phyloP scores from a whole-genome alignment of 2,113 vertebrate genomes.

The Caretta caretta region DNA sequence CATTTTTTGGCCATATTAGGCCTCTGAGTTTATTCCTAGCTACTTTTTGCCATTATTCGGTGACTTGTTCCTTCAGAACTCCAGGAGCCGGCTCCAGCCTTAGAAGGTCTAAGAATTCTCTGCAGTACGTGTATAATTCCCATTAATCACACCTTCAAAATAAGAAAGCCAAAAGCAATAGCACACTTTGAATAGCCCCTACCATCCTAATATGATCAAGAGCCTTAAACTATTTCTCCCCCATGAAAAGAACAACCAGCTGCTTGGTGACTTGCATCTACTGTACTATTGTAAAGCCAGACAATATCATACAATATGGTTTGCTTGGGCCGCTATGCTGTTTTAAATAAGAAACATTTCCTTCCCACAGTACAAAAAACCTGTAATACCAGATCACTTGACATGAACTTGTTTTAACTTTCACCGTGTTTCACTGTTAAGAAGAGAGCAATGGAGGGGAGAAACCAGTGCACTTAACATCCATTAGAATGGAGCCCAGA shows the following conservation, averaged over 20 bases:
- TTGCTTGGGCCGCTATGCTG: neutral
- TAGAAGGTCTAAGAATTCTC: neutral
- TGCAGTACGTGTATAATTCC: neutral
- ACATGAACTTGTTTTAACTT: neutral
- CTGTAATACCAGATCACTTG: neutral
- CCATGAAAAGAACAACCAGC: neutral
- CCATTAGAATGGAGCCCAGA: neutral
- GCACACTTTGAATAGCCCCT: neutral
- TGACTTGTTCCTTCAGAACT: neutral
- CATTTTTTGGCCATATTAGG: neutral
- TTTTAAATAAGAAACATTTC: constrained; percentile 49
- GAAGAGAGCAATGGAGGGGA: neutral
- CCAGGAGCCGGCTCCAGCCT: neutral
- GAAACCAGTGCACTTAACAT: neutral
- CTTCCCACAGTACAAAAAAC: neutral
- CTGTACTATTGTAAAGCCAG: neutral
- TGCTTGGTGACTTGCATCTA: neutral
- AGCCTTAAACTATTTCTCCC: neutral
- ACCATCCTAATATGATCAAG: neutral
- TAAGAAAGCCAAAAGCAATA: neutral
- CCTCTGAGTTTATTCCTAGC: neutral
- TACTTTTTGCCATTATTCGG: neutral
- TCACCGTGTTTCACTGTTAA: neutral
- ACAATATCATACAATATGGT: neutral
- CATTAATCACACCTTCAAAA: neutral